phyloP scores from a whole-genome alignment of 2,113 vertebrate genomes.

The Sylvilagus bachmani region DNA sequence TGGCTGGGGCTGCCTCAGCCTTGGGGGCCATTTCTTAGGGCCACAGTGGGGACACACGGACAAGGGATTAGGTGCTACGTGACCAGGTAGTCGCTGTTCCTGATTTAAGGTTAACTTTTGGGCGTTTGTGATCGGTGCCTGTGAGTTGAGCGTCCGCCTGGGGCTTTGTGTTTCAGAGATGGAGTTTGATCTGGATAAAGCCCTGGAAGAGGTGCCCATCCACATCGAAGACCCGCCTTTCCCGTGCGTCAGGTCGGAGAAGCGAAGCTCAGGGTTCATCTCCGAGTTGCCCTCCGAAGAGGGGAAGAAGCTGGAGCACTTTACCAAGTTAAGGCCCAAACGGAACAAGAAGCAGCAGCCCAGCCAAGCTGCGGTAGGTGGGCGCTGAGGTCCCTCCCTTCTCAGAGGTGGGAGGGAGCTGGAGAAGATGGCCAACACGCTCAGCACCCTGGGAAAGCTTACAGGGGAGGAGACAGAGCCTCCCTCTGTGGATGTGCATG shows the following conservation, averaged over 20 bases:
- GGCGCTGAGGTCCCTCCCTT: not conserved
- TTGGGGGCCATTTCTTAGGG: not conserved
- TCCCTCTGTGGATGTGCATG: rapidly evolving
- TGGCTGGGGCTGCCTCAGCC: not conserved
- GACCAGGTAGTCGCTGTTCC: not conserved
- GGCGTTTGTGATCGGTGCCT: not conserved
- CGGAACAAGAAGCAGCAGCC: slow-evolving; percentile 96
- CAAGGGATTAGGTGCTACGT: not conserved
- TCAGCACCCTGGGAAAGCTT: too few relatives aligned
- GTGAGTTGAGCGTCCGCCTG: not conserved
- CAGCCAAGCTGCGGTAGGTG: slow-evolving; percentile 94
- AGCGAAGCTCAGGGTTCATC: slow-evolving; percentile 90
- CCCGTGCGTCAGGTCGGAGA: slow-evolving; percentile 88
- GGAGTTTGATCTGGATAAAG: slow-evolving; percentile 99
- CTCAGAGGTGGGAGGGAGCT: not conserved
- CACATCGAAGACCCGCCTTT: slow-evolving; percentile 92
- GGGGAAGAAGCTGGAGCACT: slow-evolving; percentile 96
- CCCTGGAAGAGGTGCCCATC: slow-evolving; percentile 95
- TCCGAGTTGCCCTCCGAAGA: slow-evolving; percentile 96
- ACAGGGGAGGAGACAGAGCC: not conserved
- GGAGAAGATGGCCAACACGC: not conserved
- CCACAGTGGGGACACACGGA: not conserved
- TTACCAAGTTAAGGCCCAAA: slow-evolving; percentile 96
- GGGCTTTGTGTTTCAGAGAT: slow-evolving; percentile 91
- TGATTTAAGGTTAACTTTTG: not conserved